Base-by-base conservation (phyloP, 2,113 vertebrate species). In the Tiliqua scincoides region DNA sequence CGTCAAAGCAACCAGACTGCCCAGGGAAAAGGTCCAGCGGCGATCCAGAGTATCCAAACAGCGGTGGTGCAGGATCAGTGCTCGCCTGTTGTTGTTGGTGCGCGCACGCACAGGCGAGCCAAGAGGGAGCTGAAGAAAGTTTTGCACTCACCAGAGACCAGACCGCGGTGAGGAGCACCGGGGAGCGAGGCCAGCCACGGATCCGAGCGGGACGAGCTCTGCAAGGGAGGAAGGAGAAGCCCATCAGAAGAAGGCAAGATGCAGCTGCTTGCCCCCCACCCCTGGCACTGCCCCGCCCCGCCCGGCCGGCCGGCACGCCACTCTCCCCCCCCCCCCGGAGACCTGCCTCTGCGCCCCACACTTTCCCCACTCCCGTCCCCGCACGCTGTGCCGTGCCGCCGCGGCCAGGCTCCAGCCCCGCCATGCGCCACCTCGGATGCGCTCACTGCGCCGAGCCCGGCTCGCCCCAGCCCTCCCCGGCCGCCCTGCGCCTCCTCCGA, bases 41-140 rank as follows among this genome's bases (percentile, higher is more conserved):
- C 40, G 87, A 83, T 30, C 40, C 85, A 83, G 87, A 89, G 92
- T 84, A 88, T 93, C 91, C 93, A 88, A 92, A 91, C 90, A 87
- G 93, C 25, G 1, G 23, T n/a, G 18, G 15, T 3, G 5, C 35
- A 27, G 72, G 43, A 43, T 4, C 20, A 17, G 40, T 25, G 35
- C 8, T 9, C 18, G 3, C 18, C 32, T 20, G 65, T 32, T 71
- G 68, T 30, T 32, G 65, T 30, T n/a, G 20, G 11, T 30, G 62
- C 37, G 37, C 25, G 40, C 40, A 1, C 3, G 37, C 17, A 27
- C 23, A 23, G 2, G 37, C 1, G 3, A 32, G 21, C 79, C 25
- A 14, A 4, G 63, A 0, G 23, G 2, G 21, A 7, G 52, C 1
- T 9, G 70, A 73, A 62, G 54, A 83, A 83, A 83, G 70, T 83